Percentiles rank a stretch among this genome's conserved stretches.
Conservation (phyloP, 2,113 vertebrate species). For the Rhinoderma darwinii region DNA sequence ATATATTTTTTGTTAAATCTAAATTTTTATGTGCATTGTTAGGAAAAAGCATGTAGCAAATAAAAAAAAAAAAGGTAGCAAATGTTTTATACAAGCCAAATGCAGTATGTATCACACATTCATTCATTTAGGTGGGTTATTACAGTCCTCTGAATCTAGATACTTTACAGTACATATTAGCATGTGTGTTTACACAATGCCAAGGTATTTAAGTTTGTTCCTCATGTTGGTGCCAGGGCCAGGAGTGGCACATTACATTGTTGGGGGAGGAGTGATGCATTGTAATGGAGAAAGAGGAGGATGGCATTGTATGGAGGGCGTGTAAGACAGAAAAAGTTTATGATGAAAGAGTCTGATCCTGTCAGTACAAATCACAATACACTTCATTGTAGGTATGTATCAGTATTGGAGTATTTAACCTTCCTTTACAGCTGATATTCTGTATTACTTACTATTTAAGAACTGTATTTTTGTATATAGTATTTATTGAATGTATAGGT, state of each 20-base stretch:
- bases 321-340: not conserved
- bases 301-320: slow-evolving; percentile 5
- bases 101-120: not conserved
- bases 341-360: slow-evolving; percentile 5
- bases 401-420: not conserved
- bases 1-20: not conserved
- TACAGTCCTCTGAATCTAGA: not conserved
- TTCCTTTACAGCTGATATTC: not conserved
- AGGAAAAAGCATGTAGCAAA: not conserved
- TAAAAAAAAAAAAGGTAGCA: not conserved
- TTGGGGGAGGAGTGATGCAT: slow-evolving; percentile 1
- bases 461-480: not conserved
- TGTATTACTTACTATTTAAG: not conserved
- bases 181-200: not conserved
- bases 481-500: not conserved
- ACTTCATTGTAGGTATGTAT: slow-evolving; percentile 33
- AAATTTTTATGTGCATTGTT: not conserved
- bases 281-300: slow-evolving; percentile 4
- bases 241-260: slow-evolving; percentile 14
- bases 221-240: slow-evolving; percentile 21
- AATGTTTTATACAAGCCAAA: not conserved
- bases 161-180: not conserved
- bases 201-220: slow-evolving; percentile 4
- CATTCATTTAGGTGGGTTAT: not conserved
- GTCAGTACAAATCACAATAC: not conserved